Base-by-base conservation (phyloP, 2,797 vertebrate genomes). In the Triplophysa bombifrons region DNA sequence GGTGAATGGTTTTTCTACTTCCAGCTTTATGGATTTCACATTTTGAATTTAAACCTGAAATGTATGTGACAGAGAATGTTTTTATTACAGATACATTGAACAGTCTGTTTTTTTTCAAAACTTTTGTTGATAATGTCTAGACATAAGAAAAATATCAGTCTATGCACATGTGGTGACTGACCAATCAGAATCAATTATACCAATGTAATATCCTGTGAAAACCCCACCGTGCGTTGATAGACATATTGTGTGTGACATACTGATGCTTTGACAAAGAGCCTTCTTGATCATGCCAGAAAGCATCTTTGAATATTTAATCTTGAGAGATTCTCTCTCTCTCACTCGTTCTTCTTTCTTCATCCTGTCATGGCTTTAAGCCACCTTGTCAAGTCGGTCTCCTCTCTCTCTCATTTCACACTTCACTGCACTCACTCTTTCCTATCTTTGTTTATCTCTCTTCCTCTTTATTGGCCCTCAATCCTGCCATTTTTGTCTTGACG, bases 391-490 rank as follows among this genome's bases (percentile, higher is more conserved):
- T 73, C 80, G 41, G 78, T 80, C 69, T 61, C 25, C 56, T 30
- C 9, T 61, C 14, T 61, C 74, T 73, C 72, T 76, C 80, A 84
- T 86, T 87, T 85, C 76, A 84, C 55, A 82, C 80, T 71, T 82
- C 69, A 66, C 72, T 85, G 86, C 70, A 2, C 14, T 72, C 44
- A 70, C 73, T 80, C 72, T 78, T 65, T 34, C 41, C 27, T 51
- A 60, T 60, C 34, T 22, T 22, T 19, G 68, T 51, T 84, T 72
- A 67, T 60, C 64, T 76, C 38, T 58, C 22, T 58, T 63, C 2
- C 30, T 55, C 75, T 44, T 66, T 72, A 78, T 70, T 61, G 75
- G 75, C 66, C 66, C 75, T 61, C 58, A 20, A 71, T 82, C 74
- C 64, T 55, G n/a, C 14, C 20, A 22, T 78, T 60, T 77, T 75